A percentile compares a stretch with the other conserved stretches of the same genome.
phyloP scores from a whole-genome alignment of 2,797 vertebrate species.

The Karalla daura region DNA sequence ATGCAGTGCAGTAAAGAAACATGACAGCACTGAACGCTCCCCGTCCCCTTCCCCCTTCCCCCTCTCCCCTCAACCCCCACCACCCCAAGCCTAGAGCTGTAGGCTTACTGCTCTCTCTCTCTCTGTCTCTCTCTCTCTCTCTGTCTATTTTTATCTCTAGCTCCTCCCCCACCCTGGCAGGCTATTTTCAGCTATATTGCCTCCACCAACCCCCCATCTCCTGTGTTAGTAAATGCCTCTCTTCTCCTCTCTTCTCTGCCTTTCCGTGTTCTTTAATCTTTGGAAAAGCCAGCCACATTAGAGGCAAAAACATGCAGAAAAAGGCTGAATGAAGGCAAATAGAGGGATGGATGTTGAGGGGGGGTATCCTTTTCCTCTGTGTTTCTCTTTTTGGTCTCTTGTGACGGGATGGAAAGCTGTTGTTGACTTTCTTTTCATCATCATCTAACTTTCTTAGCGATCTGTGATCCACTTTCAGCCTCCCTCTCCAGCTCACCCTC shows the following conservation, averaged over 20 bases:
- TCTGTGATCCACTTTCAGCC: conserved; percentile 64
- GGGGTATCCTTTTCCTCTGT: not conserved
- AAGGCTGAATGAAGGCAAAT: not conserved
- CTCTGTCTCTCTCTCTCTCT: too few relatives aligned
- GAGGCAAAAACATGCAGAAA: not conserved
- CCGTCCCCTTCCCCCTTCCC: not conserved
- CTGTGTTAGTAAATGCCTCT: conserved; percentile 49
- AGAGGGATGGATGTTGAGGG: not conserved
- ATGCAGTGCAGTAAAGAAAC: conserved; percentile 45
- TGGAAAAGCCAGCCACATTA: not conserved
- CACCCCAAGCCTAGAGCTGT: conserved; percentile 44
- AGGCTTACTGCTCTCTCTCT: conserved; percentile 61
- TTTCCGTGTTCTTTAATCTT: conserved; percentile 21
- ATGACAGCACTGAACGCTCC: conserved; percentile 40
- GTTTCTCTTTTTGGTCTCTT: not conserved
- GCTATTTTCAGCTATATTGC: conserved; percentile 60
- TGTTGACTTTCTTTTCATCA: conserved; percentile 49
- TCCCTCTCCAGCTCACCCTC: conserved; percentile 15
- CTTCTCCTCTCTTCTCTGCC: conserved; percentile 10
- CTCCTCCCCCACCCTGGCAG: conserved; percentile 63
- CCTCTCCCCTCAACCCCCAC: not conserved
- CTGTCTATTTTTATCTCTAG: conserved; percentile 72
- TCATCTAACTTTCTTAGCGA: conserved; percentile 56
- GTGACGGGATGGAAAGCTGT: conserved; percentile 29
- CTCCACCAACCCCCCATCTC: conserved; percentile 57